Evolutionary conservation across 2,113 vertebrate species (phyloP).

Genomic region (Clinocottus analis): DNA sequence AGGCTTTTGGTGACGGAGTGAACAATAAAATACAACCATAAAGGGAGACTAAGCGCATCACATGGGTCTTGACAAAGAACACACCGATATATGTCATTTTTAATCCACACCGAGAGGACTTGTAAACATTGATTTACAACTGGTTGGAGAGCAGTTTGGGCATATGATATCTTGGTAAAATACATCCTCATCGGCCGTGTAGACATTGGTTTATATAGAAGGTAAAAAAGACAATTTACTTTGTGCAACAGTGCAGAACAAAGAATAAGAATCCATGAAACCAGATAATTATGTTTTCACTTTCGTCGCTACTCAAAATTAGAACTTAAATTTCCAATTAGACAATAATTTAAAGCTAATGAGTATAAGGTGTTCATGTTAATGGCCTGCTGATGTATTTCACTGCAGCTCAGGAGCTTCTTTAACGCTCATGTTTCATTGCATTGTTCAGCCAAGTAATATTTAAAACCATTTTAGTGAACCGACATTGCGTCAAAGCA

Average conservation of each 20-base stretch:
- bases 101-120: neutral
- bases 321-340: conserved; percentile 47
- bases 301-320: conserved; percentile 14
- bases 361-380: conserved; percentile 38
- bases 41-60: neutral
- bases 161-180: neutral
- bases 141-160: no score
- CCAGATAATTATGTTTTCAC: neutral
- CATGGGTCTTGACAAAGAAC: neutral
- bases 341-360: conserved; percentile 55
- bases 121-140: neutral
- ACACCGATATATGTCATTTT: neutral
- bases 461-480: neutral
- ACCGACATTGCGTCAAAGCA: neutral
- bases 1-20: neutral
- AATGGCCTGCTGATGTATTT: conserved; percentile 33
- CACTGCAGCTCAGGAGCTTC: conserved; percentile 15
- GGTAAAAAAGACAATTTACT: neutral
- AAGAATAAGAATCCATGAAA: neutral
- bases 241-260: neutral
- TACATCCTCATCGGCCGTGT: neutral
- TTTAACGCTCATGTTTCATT: neutral
- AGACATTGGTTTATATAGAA: neutral
- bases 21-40: neutral
- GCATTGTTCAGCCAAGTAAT: neutral